Conservation (phyloP, 1,140 invertebrate genomes). For the Agraylea sexmaculata region DNA sequence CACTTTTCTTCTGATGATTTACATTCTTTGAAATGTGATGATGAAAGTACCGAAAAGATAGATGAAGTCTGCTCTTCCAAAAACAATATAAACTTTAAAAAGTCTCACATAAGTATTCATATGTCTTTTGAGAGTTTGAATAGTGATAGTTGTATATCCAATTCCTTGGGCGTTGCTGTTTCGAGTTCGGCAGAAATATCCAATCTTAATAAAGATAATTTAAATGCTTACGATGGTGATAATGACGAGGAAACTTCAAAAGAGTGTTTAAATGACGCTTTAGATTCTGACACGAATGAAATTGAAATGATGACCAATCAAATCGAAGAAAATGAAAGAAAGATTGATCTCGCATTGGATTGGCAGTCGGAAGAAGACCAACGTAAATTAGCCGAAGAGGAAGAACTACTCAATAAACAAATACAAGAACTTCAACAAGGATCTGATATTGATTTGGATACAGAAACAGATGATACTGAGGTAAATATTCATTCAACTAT, state of each 20-base stretch:
- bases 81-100: no score
- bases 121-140: slow-evolving; percentile 37
- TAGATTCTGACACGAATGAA: slow-evolving; percentile 33
- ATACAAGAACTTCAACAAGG: slow-evolving; percentile 65
- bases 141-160: slow-evolving; percentile 23
- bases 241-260: slow-evolving; percentile 17
- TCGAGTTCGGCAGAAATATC: slow-evolving; percentile 17
- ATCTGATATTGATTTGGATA: slow-evolving; percentile 69
- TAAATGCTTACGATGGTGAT: slow-evolving; percentile 11
- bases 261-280: slow-evolving; percentile 14
- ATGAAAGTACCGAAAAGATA: slow-evolving; percentile 5
- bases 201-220: slow-evolving; percentile 6
- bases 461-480: slow-evolving; percentile 67
- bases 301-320: slow-evolving; percentile 40
- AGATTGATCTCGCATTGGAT: slow-evolving; percentile 36
- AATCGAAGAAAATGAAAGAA: slow-evolving; percentile 39
- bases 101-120: slow-evolving; percentile 28
- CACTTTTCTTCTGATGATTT: slow-evolving; percentile 21
- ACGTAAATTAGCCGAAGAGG: slow-evolving; percentile 61
- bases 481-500: slow-evolving; percentile 21
- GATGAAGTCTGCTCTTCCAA: no score
- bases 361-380: slow-evolving; percentile 43
- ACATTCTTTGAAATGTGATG: slow-evolving; percentile 6
- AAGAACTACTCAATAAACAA: slow-evolving; percentile 67
- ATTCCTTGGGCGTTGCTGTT: slow-evolving; percentile 16